phyloP scores from a whole-genome alignment of 1,140 invertebrate species.

The Cephus cinctus region DNA sequence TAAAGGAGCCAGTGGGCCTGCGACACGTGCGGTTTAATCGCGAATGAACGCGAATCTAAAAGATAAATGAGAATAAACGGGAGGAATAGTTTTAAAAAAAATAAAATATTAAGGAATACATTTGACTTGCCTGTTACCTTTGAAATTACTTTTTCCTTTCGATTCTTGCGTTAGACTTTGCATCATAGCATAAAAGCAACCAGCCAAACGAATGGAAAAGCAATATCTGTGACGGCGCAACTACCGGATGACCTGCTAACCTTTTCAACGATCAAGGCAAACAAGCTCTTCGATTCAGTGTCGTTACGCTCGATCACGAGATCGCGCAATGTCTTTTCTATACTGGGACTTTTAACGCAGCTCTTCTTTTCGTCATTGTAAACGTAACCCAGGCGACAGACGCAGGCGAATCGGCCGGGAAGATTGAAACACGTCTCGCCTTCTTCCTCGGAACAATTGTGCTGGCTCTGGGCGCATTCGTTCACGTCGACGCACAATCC shows the following conservation, averaged over 20 bases:
- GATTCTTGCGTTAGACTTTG: no score
- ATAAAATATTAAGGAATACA: no score
- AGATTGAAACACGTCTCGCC: slow-evolving; percentile 61
- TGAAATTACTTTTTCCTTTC: no score
- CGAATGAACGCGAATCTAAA: no score
- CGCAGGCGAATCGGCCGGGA: slow-evolving; percentile 55
- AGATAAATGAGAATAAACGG: no score
- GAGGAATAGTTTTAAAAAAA: no score
- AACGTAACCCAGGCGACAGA: slow-evolving; percentile 54
- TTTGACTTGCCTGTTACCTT: no score
- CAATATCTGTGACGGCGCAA: not conserved
- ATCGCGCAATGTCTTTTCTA: slow-evolving; percentile 14
- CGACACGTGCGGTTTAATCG: no score
- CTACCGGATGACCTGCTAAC: slow-evolving; percentile 21
- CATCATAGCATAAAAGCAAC: no score
- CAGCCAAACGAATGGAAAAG: no score
- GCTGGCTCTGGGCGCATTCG: slow-evolving; percentile 54
- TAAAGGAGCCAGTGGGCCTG: no score
- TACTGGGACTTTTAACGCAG: slow-evolving; percentile 23
- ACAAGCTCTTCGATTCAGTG: slow-evolving; percentile 11
- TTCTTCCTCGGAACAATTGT: slow-evolving; percentile 48
- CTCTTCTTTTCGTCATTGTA: slow-evolving; percentile 35
- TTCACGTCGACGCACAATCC: slow-evolving; percentile 65
- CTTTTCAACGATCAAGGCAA: slow-evolving; percentile 17
- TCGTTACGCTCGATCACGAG: not conserved